A percentile compares a stretch with the other conserved stretches of the same genome.
phyloP scores from a whole-genome alignment of 2,797 vertebrate species.

The Acanthurus leucopareius region DNA sequence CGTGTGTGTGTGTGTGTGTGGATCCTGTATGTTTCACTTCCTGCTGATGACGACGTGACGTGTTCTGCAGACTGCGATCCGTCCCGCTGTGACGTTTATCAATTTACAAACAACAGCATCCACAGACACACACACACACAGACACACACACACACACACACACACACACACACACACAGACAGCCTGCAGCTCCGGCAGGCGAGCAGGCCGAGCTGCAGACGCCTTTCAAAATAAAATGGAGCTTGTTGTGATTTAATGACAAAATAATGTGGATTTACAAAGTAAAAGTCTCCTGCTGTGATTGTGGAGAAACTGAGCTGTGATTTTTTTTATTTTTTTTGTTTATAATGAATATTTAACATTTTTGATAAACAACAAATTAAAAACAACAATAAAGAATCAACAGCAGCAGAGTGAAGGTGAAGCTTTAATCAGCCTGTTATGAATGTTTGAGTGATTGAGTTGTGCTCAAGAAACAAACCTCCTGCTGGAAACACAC shows the following conservation, averaged over 20 bases:
- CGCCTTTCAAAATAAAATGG: not conserved
- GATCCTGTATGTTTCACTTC: slow-evolving; percentile 1
- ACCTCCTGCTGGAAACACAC: slow-evolving; percentile 47
- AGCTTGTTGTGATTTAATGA: not conserved
- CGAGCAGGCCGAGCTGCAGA: fast-evolving
- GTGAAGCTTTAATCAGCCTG: slow-evolving; percentile 49
- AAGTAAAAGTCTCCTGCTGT: slow-evolving; percentile 25
- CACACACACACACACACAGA: too few relatives aligned
- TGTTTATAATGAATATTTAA: slow-evolving; percentile 47
- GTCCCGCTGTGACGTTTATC: slow-evolving; percentile 53
- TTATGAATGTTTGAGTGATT: slow-evolving; percentile 52
- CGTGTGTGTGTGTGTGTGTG: not conserved
- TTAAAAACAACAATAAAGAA: slow-evolving; percentile 22
- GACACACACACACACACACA: not conserved
- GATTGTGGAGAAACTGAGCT: not conserved
- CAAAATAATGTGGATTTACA: too few relatives aligned
- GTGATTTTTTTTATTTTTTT: not conserved
- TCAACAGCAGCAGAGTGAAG: slow-evolving; percentile 15
- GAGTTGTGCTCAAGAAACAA: slow-evolving; percentile 50
- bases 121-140: not conserved
- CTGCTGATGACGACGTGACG: not conserved
- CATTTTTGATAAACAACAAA: too few relatives aligned
- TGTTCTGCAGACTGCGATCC: slow-evolving; percentile 8
- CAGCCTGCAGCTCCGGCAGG: too few relatives aligned
- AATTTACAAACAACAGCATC: slow-evolving; percentile 12